These are phyloP conservation scores for Pipistrellus kuhlii DNA, from an alignment of 2,797 vertebrate species.

Conservation along the genomic window DNA sequence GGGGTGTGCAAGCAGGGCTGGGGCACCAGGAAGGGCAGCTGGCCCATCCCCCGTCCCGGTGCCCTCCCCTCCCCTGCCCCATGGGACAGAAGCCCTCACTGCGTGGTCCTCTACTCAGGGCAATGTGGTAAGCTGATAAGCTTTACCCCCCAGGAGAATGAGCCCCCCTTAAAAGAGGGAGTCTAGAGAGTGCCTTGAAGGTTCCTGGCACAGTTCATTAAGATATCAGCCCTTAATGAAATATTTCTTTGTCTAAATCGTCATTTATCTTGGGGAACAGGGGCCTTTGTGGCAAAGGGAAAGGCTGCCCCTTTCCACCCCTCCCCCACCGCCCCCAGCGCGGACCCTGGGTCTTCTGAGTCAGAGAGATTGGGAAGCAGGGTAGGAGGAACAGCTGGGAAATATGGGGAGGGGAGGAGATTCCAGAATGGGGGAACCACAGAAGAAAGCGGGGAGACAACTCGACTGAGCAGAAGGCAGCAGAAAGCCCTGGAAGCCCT, in stretches of 20 bases:
- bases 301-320: conserved; percentile 65
- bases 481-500: background rate
- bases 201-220: conserved; percentile 90
- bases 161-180: conserved; percentile 80
- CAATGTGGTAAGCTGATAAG: conserved; percentile 89
- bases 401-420: background rate
- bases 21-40: background rate
- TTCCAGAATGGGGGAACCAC: background rate
- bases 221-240: conserved; percentile 90
- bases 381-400: conserved; percentile 8
- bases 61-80: background rate
- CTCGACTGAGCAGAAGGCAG: conserved; percentile 3
- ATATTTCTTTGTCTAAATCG: conserved; percentile 90
- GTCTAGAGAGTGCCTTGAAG: conserved; percentile 79
- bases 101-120: conserved; percentile 82
- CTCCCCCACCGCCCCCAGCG: conserved; percentile 59
- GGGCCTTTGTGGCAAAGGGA: conserved; percentile 74
- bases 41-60: background rate
- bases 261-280: conserved; percentile 85
- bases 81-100: background rate
- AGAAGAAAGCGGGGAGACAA: no score
- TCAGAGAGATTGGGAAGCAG: conserved; percentile 35
- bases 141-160: conserved; percentile 82
- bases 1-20: background rate
- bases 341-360: conserved; percentile 29